Evolutionary conservation across 2,888 invertebrate genomes (phyloP), one percentile per base, ranked within the genome.

Genomic region (Stenchaetothrips biformis): DNA sequence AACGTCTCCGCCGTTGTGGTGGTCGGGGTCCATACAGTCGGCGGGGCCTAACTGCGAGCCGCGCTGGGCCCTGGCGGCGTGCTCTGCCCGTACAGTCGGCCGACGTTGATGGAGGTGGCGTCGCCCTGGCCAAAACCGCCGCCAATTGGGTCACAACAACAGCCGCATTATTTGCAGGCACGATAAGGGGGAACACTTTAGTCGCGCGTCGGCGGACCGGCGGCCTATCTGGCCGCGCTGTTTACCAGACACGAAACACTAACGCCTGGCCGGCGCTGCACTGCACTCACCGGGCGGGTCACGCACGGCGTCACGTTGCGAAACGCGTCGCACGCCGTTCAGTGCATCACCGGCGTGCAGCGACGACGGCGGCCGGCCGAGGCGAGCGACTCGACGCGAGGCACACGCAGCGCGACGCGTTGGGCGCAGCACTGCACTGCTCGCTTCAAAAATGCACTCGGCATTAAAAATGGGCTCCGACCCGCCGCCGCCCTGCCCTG

Each of bases 391-490:
- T 37, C 37, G 4, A 37, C 2, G 37, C 37, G 37, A 37, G n/a
- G n/a, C n/a, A n/a, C n/a, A n/a, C n/a, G n/a, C n/a, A 13, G 59
- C 18, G 13, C 59, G 18, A 6, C 18, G 59, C 59, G 9, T 59
- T 16, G 59, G 59, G 6, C 53, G 59, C 59, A 13, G 59, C 37
- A 16, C 59, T 6, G 59, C 59, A 13, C 59, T 18, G 67, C 25
- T 25, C 3, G 2, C 67, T 37, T 74, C 67, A 74, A 74, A 74
- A 74, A 74, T 74, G 67, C 25, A 74, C 67, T 74, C 67, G 7
- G 67, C 67, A 74, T 74, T 74, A 74, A 74, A 74, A 74, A 25
- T 74, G 67, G 21, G 67, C 67, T 37, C 37, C 67, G 67, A 11
- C 21, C 25, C 67, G 21, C 53, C 53, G 53, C 53, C 53, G 53